Evolutionary conservation across 2,797 vertebrate genomes (phyloP).

Genomic region (Melanotaenia trifasciata): DNA sequence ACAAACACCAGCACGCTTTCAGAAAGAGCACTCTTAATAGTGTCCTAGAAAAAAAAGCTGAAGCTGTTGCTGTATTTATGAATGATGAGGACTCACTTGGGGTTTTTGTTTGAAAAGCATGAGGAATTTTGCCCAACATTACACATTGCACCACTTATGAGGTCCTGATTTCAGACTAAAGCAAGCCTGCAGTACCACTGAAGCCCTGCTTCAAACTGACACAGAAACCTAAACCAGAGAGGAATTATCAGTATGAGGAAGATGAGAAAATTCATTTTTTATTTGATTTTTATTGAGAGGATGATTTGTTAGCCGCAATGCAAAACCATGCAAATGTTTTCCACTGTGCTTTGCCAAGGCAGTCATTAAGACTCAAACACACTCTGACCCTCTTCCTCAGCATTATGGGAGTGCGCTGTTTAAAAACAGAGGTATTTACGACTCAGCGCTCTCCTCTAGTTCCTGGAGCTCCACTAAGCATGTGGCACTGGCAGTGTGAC

Average conservation of each 20-base stretch:
- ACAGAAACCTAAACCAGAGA: constrained; percentile 32
- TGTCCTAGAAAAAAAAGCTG: constrained; percentile 11
- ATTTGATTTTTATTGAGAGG: constrained; percentile 54
- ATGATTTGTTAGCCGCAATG: constrained; percentile 57
- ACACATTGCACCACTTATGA: not conserved
- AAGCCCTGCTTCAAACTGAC: not conserved
- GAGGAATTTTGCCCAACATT: not conserved
- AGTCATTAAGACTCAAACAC: constrained; percentile 34
- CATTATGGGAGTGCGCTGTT: constrained; percentile 63
- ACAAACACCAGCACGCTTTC: constrained; percentile 6
- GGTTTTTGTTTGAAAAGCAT: not conserved
- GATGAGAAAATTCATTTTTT: constrained; percentile 34
- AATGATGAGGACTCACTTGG: not conserved
- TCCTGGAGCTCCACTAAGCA: constrained; percentile 71
- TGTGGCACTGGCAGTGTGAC: constrained; percentile 56
- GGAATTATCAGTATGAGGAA: constrained; percentile 46
- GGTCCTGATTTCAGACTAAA: constrained; percentile 3
- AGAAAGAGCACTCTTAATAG: constrained; percentile 1
- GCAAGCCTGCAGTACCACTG: not conserved
- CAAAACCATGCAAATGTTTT: constrained; percentile 61
- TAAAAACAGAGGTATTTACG: constrained; percentile 82
- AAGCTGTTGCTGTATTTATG: not conserved
- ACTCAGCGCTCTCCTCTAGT: constrained; percentile 74
- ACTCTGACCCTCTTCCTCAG: constrained; percentile 43
- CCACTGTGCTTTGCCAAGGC: constrained; percentile 44